A percentile compares a stretch with the other conserved stretches of the same genome.
phyloP scores from a whole-genome alignment of 2,888 invertebrate species.

The Euproctis similis region DNA sequence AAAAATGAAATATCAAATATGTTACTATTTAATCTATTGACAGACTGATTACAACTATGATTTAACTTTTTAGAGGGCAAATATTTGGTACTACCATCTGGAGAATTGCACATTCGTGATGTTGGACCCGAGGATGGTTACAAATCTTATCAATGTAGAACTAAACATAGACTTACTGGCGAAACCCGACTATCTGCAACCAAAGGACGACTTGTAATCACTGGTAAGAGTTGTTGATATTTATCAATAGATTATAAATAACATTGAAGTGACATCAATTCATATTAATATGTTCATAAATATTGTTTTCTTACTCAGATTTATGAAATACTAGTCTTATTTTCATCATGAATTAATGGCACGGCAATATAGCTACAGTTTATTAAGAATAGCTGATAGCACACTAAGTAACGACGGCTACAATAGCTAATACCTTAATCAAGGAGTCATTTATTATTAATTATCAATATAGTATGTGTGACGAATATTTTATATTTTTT shows the following conservation, averaged over 20 bases:
- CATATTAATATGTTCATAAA: conserved; percentile 9
- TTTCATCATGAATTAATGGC: conserved; percentile 29
- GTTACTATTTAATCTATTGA: conserved; percentile 4
- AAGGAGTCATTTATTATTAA: no score
- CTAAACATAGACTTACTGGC: conserved; percentile 93
- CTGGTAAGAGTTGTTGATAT: conserved; percentile 81
- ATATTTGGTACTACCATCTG: conserved; percentile 94
- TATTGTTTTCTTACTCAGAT: conserved; percentile 1
- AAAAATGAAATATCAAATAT: conserved; percentile 16
- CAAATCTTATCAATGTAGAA: conserved; percentile 95
- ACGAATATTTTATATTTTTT: no score
- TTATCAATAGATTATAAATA: background rate
- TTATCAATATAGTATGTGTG: no score
- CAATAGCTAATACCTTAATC: no score
- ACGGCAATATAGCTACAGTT: conserved; percentile 6
- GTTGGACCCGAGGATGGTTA: conserved; percentile 96
- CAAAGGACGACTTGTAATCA: conserved; percentile 94
- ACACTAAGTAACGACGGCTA: conserved; percentile 1
- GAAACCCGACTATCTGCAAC: conserved; percentile 95
- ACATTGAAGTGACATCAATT: conserved; percentile 18
- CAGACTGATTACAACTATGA: conserved; percentile 11
- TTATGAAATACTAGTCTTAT: background rate
- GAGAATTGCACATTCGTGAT: conserved; percentile 96
- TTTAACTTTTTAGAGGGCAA: conserved; percentile 98
- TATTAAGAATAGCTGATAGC: conserved; percentile 1